Evolutionary conservation across 2,888 invertebrate genomes (phyloP), one percentile per base, ranked within the genome.

Genomic region (Pilophorus perplexus): DNA sequence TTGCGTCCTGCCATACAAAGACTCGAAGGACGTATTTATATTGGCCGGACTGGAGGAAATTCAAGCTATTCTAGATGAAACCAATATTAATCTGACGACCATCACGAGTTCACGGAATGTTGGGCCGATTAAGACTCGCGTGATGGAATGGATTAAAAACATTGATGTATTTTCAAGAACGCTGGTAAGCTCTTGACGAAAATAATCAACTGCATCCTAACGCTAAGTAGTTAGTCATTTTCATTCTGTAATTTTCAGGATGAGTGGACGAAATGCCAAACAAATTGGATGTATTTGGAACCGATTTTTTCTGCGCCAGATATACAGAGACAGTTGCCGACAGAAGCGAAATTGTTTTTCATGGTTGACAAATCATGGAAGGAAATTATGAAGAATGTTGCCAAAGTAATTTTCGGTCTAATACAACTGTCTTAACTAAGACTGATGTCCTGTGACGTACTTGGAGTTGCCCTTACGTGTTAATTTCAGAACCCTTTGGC

Each of bases 261-360:
- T 76, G 90, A 89, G 75, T 95, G 94, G 94, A 82, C 83, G 72
- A 82, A 84, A 67, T 93, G 93, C 73, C 95, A 95, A 77, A 87
- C 88, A 72, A 88, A 89, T n/a, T 96, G 96, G 95, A 82, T 94
- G 38, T 95, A 96, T 75, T 79, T 96, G 73, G 95, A 96, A 77
- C 92, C 93, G 0, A 94, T 96, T 74, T 96, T 96, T 77, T 88
- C 91, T 6, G 93, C 95, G 0, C 92, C 94, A 0, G 95, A 95
- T 75, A 96, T 96, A 73, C 92, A 94, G 76, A 84, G 93, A 12
- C 95, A 95, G 75, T 79, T 96, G 75, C 95, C 95, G 0, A 85
- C 87, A 72, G 95, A 96, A 77, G 90, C 93, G 0, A 87, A 89
- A 74, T 83, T 93, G 74, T 96, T 95, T 76, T 82, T 83, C 2